Percentiles rank a stretch among this genome's conserved stretches.
Evolutionary conservation across 2,113 vertebrate species (phyloP).

Genomic region (Gracilinanus agilis): DNA sequence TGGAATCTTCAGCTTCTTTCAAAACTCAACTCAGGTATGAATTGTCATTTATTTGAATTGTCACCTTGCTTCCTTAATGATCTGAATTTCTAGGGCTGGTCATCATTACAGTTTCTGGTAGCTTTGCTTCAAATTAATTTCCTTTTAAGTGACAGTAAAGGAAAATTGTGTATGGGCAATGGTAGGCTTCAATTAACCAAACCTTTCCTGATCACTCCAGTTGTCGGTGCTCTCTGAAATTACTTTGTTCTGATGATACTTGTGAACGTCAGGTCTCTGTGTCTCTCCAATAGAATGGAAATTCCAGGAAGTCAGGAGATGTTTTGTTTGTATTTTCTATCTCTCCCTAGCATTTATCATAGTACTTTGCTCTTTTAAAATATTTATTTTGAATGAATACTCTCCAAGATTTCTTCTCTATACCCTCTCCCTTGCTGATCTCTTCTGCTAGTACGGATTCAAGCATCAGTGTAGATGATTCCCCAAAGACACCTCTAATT

Average conservation of each 20-base stretch:
- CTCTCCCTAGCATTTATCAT: neutral
- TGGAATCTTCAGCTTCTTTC: neutral
- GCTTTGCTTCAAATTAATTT: neutral
- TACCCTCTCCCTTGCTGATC: neutral
- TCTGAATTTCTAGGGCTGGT: constrained; percentile 36
- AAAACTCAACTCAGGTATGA: neutral
- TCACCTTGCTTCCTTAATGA: constrained; percentile 40
- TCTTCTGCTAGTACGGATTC: neutral
- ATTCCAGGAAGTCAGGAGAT: neutral
- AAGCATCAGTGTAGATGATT: neutral
- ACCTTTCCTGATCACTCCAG: neutral
- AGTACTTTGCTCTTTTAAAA: neutral
- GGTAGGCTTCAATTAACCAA: constrained; percentile 32
- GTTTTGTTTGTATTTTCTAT: neutral
- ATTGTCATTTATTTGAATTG: neutral
- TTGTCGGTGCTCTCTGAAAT: neutral
- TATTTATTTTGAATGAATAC: neutral
- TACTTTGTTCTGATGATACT: neutral
- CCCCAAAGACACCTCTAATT: too few species aligned
- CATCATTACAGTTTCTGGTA: constrained; percentile 50
- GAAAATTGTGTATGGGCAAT: constrained; percentile 14
- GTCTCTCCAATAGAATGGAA: neutral
- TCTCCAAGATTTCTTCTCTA: neutral
- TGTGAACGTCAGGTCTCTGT: neutral
- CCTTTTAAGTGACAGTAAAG: constrained; percentile 19